These are phyloP conservation scores for Oligia latruncula DNA, from an alignment of 2,888 invertebrate genomes.

Conservation along the genomic window DNA sequence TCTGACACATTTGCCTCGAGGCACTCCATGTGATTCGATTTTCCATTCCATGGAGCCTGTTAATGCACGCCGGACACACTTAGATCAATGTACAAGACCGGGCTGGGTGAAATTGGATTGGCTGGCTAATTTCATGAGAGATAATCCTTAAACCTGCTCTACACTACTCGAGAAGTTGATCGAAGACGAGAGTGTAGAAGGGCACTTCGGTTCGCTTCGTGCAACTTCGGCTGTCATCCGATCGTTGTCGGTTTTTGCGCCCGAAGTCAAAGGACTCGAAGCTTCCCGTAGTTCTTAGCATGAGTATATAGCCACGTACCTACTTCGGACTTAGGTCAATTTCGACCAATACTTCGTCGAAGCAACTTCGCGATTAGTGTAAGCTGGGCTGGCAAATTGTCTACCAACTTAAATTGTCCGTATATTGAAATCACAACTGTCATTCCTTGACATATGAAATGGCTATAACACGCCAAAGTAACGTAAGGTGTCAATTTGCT, in stretches of 20 bases:
- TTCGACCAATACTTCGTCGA: too few relatives aligned
- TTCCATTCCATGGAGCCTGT: slow-evolving; percentile 34
- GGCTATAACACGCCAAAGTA: neutral
- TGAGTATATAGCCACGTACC: too few relatives aligned
- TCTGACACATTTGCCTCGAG: slow-evolving; percentile 19
- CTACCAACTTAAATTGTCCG: neutral
- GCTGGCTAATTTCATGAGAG: slow-evolving; percentile 12
- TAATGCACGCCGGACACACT: slow-evolving; percentile 41
- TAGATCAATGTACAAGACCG: slow-evolving; percentile 26
- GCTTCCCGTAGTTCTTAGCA: too few relatives aligned
- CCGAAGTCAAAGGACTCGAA: neutral
- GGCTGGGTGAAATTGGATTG: slow-evolving; percentile 32
- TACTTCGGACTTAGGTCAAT: too few relatives aligned
- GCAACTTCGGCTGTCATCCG: neutral
- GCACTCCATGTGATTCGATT: slow-evolving; percentile 53
- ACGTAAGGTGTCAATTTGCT: neutral
- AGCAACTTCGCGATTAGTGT: too few relatives aligned
- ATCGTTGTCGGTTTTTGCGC: neutral
- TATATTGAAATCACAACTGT: too few relatives aligned
- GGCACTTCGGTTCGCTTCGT: neutral
- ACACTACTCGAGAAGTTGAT: neutral
- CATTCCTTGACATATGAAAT: neutral
- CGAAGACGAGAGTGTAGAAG: neutral
- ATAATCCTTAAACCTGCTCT: neutral
- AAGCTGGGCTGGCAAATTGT: neutral